Percentiles rank a stretch among this genome's conserved stretches.
phyloP scores from a whole-genome alignment of 1,140 invertebrate species.

The Papilio polytes region DNA sequence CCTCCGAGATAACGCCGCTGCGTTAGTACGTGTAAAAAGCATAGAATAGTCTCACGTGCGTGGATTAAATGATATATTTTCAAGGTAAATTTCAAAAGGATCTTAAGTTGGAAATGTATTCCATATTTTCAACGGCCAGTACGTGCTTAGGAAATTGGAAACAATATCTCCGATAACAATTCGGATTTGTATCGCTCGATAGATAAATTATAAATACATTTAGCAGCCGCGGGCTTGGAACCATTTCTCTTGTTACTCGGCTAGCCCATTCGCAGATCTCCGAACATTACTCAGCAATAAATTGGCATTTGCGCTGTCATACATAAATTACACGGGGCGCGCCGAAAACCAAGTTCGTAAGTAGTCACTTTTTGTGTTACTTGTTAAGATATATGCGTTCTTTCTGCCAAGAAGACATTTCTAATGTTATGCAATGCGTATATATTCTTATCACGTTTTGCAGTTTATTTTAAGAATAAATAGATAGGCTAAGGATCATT shows the following conservation, averaged over 20 bases:
- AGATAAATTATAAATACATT: conserved; percentile 83
- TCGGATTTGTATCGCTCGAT: conserved; percentile 74
- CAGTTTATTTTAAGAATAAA: background rate
- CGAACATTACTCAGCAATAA: conserved; percentile 84
- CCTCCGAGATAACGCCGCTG: no score
- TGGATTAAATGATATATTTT: background rate
- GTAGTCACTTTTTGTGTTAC: conserved; percentile 73
- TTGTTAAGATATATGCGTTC: conserved; percentile 36
- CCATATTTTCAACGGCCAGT: conserved; percentile 25
- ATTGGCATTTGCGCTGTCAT: conserved; percentile 83
- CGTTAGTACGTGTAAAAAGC: background rate
- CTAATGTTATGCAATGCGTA: conserved; percentile 31
- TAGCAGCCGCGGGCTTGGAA: conserved; percentile 70
- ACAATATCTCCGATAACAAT: conserved; percentile 69
- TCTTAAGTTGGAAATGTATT: background rate
- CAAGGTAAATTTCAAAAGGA: background rate
- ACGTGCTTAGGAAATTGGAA: conserved; percentile 44
- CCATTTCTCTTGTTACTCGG: conserved; percentile 81
- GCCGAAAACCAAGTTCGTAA: conserved; percentile 76
- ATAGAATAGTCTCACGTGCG: background rate
- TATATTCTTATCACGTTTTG: conserved; percentile 20
- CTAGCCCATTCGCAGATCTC: conserved; percentile 82
- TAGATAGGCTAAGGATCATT: no score
- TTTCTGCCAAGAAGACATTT: conserved; percentile 29
- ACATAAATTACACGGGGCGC: conserved; percentile 81